Base-by-base conservation (phyloP, 2,888 invertebrate species). In the Cephus sareptanus region DNA sequence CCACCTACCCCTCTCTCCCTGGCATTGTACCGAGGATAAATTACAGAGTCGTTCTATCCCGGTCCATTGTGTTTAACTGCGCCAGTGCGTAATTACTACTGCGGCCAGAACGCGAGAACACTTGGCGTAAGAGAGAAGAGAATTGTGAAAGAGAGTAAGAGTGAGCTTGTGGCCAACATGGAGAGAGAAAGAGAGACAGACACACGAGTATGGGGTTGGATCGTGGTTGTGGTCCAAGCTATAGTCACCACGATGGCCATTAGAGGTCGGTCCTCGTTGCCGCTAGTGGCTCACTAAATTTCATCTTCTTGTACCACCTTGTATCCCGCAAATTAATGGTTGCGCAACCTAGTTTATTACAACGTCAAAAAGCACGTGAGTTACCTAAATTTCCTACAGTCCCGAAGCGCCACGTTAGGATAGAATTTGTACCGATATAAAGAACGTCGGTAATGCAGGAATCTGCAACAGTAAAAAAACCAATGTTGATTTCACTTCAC, bases 211-310 rank as follows among this genome's bases (percentile, higher is more conserved):
- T 34, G 79, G 77, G 83, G 56, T 56, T 23, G 83, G 83, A 80
- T 80, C 83, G 85, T 83, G 84, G 76, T 83, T 86, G 89, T 84
- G 89, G 89, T 89, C 88, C 87, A 86, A 84, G 83, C 83, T 85
- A 84, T 85, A 87, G 86, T 86, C 87, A 85, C 85, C 85, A 87
- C 87, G 87, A 90, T 90, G 89, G 90, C 91, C 91, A 91, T 91
- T 91, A 91, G 89, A 88, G 90, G 88, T 89, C 87, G 56, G 56
- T 81, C 87, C 82, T 84, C 85, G 85, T 85, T 87, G 83, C 88
- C 87, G 80, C 87, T 85, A 91, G 90, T 91, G 87, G 91, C 91
- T 90, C 87, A 90, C 90, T 91, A 90, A 91, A 91, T 91, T 91
- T 88, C 84, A 84, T 81, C 88, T 89, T 87, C 87, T 89, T 89